These are phyloP conservation scores for Chironex yamaguchii DNA, from an alignment of 30 jellyfish, hydroid and myxozoan species.

Conservation along the genomic window DNA sequence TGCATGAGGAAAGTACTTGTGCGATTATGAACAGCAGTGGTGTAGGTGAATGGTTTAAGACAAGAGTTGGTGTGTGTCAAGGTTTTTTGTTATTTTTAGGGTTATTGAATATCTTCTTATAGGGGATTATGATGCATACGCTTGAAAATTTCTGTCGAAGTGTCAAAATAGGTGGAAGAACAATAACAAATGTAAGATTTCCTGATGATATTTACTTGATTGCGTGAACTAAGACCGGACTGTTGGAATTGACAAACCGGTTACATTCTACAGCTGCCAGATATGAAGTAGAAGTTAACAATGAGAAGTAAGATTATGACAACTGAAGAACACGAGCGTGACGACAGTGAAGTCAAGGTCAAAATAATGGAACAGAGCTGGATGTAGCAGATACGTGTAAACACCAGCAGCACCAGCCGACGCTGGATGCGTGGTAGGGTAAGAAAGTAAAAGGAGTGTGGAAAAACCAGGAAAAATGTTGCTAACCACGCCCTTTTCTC, in stretches of 20 bases:
- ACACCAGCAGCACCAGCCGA: too few relatives aligned
- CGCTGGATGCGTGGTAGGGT: too few relatives aligned
- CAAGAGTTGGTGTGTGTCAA: constrained; percentile 57
- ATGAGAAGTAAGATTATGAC: too few relatives aligned
- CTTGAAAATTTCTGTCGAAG: constrained; percentile 45
- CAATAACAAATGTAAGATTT: constrained; percentile 43
- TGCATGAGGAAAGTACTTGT: constrained; percentile 28
- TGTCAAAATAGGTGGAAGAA: constrained; percentile 38
- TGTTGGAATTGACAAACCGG: constrained; percentile 27
- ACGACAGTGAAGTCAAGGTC: too few relatives aligned
- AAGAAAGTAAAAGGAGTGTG: too few relatives aligned
- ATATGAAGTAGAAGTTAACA: too few relatives aligned
- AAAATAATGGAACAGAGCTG: too few relatives aligned
- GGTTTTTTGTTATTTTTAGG: constrained; percentile 55
- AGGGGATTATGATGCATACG: constrained; percentile 48
- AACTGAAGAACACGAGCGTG: too few relatives aligned
- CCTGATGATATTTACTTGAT: constrained; percentile 54
- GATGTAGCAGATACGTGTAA: too few relatives aligned
- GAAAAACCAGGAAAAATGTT: too few relatives aligned
- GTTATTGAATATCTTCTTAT: constrained; percentile 54
- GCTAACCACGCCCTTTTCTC: too few relatives aligned
- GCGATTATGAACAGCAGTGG: constrained; percentile 17
- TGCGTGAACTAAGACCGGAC: constrained; percentile 42
- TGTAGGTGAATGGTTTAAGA: constrained; percentile 44
- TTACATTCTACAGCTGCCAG: too few relatives aligned